Evolutionary conservation across 2,888 invertebrate genomes (phyloP).

Genomic region (Meghimatium bilineatum): DNA sequence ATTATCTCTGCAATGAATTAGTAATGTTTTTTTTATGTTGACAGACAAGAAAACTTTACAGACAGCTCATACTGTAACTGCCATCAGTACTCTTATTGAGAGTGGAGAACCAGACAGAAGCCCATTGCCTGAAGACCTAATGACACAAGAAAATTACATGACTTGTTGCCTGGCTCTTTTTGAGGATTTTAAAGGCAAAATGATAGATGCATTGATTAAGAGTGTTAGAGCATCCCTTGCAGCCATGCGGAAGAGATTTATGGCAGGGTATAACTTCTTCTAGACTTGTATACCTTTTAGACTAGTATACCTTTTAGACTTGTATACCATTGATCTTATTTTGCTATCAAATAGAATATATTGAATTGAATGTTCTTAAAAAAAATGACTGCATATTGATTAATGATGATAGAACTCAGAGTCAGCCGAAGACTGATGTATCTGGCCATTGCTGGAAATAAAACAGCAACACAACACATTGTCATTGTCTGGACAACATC

Average conservation of each 20-base stretch:
- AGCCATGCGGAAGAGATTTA: slow-evolving; percentile 36
- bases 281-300: not conserved
- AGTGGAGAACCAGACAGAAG: slow-evolving; percentile 42
- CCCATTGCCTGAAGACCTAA: slow-evolving; percentile 43
- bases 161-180: slow-evolving; percentile 40
- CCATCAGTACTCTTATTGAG: slow-evolving; percentile 37
- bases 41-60: slow-evolving; percentile 35
- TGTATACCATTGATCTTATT: not conserved
- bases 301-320: not conserved
- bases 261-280: slow-evolving; percentile 24
- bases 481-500: too few relatives aligned
- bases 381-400: too few relatives aligned
- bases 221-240: slow-evolving; percentile 32
- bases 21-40: not conserved
- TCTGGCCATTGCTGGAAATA: too few relatives aligned
- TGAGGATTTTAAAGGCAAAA: slow-evolving; percentile 44
- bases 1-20: not conserved
- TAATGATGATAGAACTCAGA: too few relatives aligned
- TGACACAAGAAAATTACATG: slow-evolving; percentile 42
- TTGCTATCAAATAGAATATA: too few relatives aligned
- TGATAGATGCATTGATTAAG: slow-evolving; percentile 46
- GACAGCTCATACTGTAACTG: slow-evolving; percentile 36
- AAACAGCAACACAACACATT: too few relatives aligned
- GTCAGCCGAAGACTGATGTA: too few relatives aligned
- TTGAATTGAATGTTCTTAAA: too few relatives aligned